Base-by-base conservation (phyloP, 2,888 invertebrate species). In the Synanthedon tipuliformis region DNA sequence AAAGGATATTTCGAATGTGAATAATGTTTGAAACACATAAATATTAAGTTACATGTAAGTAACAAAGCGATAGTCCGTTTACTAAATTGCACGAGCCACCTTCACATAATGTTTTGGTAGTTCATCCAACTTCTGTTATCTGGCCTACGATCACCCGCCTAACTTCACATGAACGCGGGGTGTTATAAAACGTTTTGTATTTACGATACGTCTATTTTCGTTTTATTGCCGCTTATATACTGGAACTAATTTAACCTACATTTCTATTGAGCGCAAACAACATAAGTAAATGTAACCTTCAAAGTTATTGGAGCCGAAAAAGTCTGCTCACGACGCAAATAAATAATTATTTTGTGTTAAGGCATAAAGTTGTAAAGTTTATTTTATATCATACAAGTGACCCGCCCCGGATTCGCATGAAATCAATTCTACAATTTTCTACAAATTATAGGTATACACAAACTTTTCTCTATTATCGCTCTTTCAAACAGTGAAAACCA, bases 121-220 rank as follows among this genome's bases (percentile, higher is more conserved):
- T 55, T 52, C 51, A 55, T 51, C 54, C 53, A 57, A 57, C 53
- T 55, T 55, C 15, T 50, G 53, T 51, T 57, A 57, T 57, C 55
- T 55, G 34, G 10, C 54, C 48, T 52, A 51, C 55, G 54, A 57
- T 57, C 57, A 49, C 48, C 18, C 45, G 50, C 45, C 54, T 18
- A 54, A 53, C 50, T 52, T 56, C 50, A 11, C 50, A 48, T 45
- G 50, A 23, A 50, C 23, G 64, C 58, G 64, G 60, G 64, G 68
- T 61, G 69, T 69, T 71, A 66, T 75, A 73, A 75, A 75, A 67
- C 70, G 71, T 65, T 75, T 70, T 65, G 65, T 71, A 69, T 74
- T 75, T 75, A 75, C 70, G 68, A 73, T 73, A 73, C 72, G 65
- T 70, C 71, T 70, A 74, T 74, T 73, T 71, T 68, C 56, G 61